Base-by-base conservation (phyloP, 1,140 invertebrate genomes). In the Drosophila bocqueti region DNA sequence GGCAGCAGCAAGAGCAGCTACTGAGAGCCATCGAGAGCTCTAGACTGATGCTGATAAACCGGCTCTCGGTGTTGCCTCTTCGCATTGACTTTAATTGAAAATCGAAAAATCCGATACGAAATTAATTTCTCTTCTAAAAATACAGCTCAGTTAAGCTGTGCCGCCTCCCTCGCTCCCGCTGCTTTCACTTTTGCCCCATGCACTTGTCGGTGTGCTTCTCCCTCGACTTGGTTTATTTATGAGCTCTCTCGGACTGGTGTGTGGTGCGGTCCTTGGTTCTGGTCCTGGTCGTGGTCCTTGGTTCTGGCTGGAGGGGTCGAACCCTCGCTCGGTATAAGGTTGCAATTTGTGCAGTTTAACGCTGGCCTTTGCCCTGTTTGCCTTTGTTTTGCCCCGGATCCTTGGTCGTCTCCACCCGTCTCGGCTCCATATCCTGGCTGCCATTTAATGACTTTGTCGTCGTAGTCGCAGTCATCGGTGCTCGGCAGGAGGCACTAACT, bases 281-380 rank as follows among this genome's bases (percentile, higher is more conserved):
- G 43, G 21, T 45, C 42, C 58, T 54, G 40, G 16, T n/a, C 40
- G 8, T 65, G 77, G 54, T 52, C 59, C 61, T 61, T 67, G 63
- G 7, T 36, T 67, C 50, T 55, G 24, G 38, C 45, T 59, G 52
- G 66, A 73, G 66, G 67, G 68, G 67, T 60, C 38, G 46, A 46
- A 58, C 62, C 43, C 43, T 42, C 38, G 57, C 11, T 29, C 24
- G 24, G 79, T 78, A 85, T 90, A 90, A 79, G 85, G 85, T 90
- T 90, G 85, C 85, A 90, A 90, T 90, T 90, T 90, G 85, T 90
- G 85, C 85, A 90, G 85, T 90, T 90, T 85, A 90, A 85, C 85
- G 85, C 81, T 90, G 84, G 73, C 81, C 87, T 87, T 87, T 87
- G 81, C 78, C 75, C 81, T 90, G 71, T 50, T 73, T 50, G 54